phyloP scores from a whole-genome alignment of 2,797 vertebrate genomes.

The Jordanella pulchra region DNA sequence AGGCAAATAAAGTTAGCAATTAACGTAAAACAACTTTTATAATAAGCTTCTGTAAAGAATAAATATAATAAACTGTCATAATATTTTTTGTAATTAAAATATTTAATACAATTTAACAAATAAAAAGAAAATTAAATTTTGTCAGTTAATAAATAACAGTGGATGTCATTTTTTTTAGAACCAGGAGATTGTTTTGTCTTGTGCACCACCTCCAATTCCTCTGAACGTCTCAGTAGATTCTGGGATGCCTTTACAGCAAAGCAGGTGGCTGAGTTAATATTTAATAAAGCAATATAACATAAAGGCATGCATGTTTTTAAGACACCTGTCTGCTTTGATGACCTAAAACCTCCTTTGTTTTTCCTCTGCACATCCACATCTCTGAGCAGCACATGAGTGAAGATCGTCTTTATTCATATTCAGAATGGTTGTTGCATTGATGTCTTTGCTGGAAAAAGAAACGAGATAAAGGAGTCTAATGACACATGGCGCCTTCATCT shows the following conservation, averaged over 20 bases:
- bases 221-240: background rate
- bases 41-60: background rate
- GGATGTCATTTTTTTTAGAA: slow-evolving; percentile 9
- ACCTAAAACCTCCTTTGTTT: slow-evolving; percentile 1
- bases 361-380: slow-evolving; percentile 33
- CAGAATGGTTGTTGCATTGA: slow-evolving; percentile 82
- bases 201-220: background rate
- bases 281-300: slow-evolving; percentile 8
- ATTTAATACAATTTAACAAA: background rate
- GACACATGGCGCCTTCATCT: slow-evolving; percentile 88
- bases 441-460: slow-evolving; percentile 77
- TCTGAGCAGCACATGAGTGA: slow-evolving; percentile 74
- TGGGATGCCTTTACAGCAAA: background rate
- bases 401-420: slow-evolving; percentile 79
- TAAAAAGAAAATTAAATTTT: slow-evolving; percentile 20
- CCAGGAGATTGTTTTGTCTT: background rate
- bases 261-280: background rate
- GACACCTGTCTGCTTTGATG: slow-evolving; percentile 6
- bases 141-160: background rate
- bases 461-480: slow-evolving; percentile 85
- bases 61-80: background rate
- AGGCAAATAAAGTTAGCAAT: background rate
- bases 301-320: background rate
- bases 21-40: background rate
- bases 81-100: background rate